phyloP scores from a whole-genome alignment of 2,113 vertebrate genomes.

The Amblyopsis rosae region DNA sequence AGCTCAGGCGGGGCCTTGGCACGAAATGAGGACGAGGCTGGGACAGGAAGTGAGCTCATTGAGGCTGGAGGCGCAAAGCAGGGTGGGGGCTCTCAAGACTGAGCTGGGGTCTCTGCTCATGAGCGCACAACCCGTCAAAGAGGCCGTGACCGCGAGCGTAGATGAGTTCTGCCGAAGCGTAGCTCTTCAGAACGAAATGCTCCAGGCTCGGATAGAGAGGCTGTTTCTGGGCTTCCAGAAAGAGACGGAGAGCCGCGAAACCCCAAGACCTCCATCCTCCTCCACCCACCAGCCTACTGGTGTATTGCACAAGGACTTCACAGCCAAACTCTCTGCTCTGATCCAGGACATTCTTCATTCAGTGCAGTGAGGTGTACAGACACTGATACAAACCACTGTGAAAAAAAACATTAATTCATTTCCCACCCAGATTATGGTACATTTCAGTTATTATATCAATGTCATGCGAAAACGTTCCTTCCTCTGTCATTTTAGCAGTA shows the following conservation, averaged over 20 bases:
- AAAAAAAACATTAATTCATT: not conserved
- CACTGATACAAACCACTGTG: not conserved
- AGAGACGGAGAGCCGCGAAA: constrained; percentile 56
- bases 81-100: constrained; percentile 28
- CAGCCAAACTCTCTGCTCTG: constrained; percentile 78
- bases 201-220: constrained; percentile 74
- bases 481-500: constrained; percentile 2
- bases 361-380: constrained; percentile 60
- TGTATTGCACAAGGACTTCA: constrained; percentile 77
- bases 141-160: constrained; percentile 68
- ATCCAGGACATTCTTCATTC: constrained; percentile 84
- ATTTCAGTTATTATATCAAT: not conserved
- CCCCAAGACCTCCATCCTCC: constrained; percentile 8
- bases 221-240: constrained; percentile 75
- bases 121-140: constrained; percentile 33
- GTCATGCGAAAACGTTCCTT: not conserved
- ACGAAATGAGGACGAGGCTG: constrained; percentile 75
- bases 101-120: constrained; percentile 34
- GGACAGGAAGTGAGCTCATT: constrained; percentile 62
- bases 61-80: constrained; percentile 48
- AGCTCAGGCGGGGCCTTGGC: constrained; percentile 56
- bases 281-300: constrained; percentile 39
- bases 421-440: not conserved
- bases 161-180: constrained; percentile 81
- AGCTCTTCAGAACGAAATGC: constrained; percentile 71